phyloP scores from a whole-genome alignment of 2,797 vertebrate genomes.

The Remorina albescens region DNA sequence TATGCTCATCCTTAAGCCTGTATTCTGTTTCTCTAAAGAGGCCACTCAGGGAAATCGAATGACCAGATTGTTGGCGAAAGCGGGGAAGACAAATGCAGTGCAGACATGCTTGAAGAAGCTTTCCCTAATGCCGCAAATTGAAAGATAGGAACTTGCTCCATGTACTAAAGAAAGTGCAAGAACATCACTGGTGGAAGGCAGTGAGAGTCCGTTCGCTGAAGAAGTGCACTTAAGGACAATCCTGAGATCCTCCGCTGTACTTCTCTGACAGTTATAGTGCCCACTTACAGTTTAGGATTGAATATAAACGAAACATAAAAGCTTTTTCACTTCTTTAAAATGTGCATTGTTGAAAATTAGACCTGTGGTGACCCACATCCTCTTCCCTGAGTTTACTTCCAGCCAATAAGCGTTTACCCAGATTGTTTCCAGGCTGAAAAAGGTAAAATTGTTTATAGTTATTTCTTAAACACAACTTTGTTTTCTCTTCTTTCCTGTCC shows the following conservation, averaged over 20 bases:
- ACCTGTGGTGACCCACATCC: neutral
- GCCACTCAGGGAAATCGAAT: slow-evolving; percentile 65
- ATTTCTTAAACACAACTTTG: too few species aligned
- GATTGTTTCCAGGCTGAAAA: neutral
- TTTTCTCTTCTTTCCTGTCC: too few species aligned
- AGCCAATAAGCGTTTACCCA: neutral
- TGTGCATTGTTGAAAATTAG: neutral
- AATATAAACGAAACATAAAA: neutral
- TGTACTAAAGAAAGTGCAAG: neutral
- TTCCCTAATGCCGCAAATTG: slow-evolving; percentile 42
- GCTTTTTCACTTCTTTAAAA: neutral
- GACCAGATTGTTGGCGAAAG: slow-evolving; percentile 58
- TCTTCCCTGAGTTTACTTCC: neutral
- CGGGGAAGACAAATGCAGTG: slow-evolving; percentile 46
- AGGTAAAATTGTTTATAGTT: neutral
- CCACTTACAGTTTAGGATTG: neutral
- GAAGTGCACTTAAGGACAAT: neutral
- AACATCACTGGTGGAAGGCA: neutral
- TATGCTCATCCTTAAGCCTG: slow-evolving; percentile 69
- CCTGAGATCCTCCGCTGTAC: neutral
- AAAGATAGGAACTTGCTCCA: slow-evolving; percentile 33
- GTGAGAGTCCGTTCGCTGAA: neutral
- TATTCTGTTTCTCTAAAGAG: slow-evolving; percentile 60
- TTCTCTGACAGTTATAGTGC: neutral
- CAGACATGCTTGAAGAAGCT: slow-evolving; percentile 32